These are phyloP conservation scores for Gambusia affinis DNA, from an alignment of 2,113 vertebrate genomes.

Conservation along the genomic window DNA sequence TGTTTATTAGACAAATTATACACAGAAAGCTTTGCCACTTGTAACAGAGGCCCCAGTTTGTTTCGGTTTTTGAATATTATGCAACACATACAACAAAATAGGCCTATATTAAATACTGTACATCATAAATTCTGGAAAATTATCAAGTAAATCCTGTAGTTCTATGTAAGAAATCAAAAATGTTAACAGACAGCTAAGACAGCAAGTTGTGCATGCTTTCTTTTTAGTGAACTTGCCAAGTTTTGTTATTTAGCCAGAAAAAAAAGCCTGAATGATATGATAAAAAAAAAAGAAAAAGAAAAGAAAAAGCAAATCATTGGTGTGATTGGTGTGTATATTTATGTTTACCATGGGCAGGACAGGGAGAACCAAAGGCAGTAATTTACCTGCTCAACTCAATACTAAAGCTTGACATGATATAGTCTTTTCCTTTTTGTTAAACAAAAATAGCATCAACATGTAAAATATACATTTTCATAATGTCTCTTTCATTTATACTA, in stretches of 20 bases:
- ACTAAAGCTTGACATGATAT: constrained; percentile 90
- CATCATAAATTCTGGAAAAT: constrained; percentile 94
- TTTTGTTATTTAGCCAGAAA: constrained; percentile 80
- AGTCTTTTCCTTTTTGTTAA: constrained; percentile 82
- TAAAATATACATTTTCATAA: constrained; percentile 90
- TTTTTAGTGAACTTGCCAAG: constrained; percentile 90
- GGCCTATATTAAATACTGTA: constrained; percentile 99
- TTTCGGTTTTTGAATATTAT: constrained; percentile 97
- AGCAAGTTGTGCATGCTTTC: constrained; percentile 96
- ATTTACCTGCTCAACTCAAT: constrained; percentile 92
- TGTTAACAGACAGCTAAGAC: constrained; percentile 86
- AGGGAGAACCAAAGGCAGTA: constrained; percentile 89
- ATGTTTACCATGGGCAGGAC: constrained; percentile 72
- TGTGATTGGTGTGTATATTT: constrained; percentile 29
- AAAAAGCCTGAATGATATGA: constrained; percentile 71
- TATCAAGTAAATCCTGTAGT: constrained; percentile 93
- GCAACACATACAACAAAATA: constrained; percentile 99
- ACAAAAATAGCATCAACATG: constrained; percentile 98
- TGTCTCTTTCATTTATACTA: constrained; percentile 89
- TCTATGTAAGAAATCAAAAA: constrained; percentile 90
- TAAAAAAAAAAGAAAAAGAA: constrained; percentile 71
- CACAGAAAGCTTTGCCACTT: constrained; percentile 99
- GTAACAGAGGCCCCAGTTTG: constrained; percentile 98
- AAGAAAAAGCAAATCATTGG: constrained; percentile 51
- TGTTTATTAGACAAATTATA: constrained; percentile 99